Evolutionary conservation across 2,888 invertebrate species (phyloP), one percentile per base, ranked within the genome.

Genomic region (Sinotaia quadrata): DNA sequence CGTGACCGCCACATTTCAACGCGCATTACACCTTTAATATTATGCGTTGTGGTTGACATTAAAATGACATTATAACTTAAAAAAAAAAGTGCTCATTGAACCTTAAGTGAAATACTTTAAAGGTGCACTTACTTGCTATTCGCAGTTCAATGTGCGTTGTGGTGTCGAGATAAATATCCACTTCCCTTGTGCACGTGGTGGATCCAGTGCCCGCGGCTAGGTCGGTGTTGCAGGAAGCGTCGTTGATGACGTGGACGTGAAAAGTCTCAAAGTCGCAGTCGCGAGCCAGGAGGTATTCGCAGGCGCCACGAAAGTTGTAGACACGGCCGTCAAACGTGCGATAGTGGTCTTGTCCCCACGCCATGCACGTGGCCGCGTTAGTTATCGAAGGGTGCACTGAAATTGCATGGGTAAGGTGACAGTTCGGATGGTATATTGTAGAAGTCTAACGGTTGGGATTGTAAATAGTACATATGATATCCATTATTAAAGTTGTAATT

Each of bases 281-380:
- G 18, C 92, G 92, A 0, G 93, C 90, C 37, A 96, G 84, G 0
- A 93, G 91, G 82, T 95, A 93, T 0, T 93, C 91, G 86, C 96
- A 96, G 7, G 78, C 66, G 0, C 92, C 91, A 62, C 92, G 91
- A 80, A 94, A 93, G 83, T 94, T 94, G 85, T 78, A 90, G 81
- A 95, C 91, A 79, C 91, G 91, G 5, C 94, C 94, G 88, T 95
- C 95, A 82, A 95, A 95, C 0, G 95, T 95, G 87, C 94, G 94
- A 79, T 93, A 93, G 87, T 95, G 94, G n/a, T 91, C 90, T 34
- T 93, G 93, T 31, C 92, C 92, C 95, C 95, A 95, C 3, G 92
- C 92, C 66, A 93, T 91, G 80, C 96, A 96, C 8, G 91, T 90
- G 0, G 93, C 93, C 41, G 60, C 59, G 2, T 52, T 68, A 27